Evolutionary conservation across 2,113 vertebrate species (phyloP), one percentile per base, ranked within the genome.

Genomic region (Podarcis cretensis): DNA sequence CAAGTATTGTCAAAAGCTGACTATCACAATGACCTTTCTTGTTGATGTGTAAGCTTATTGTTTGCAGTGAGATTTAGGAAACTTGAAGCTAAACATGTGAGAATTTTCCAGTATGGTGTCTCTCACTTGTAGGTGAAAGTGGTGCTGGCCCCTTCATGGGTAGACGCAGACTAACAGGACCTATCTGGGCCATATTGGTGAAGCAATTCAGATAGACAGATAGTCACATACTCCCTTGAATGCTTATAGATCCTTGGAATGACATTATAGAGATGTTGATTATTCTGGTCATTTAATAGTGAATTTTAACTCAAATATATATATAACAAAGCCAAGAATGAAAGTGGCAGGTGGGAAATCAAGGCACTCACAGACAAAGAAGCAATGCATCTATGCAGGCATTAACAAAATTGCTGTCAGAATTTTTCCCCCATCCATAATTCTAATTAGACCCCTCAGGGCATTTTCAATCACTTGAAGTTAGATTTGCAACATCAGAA

Each of bases 401-500:
- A 87, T 87, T 81, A 35, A 71, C 65, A 69, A 79, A 86, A 82
- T 57, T 27, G 71, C 79, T 83, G 43, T 76, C 43, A 68, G 84
- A 90, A 59, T 54, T 76, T 57, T 59, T 43, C 48, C 54, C 69
- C 59, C 71, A 35, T 78, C 4, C 69, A 65, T 75, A 71, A 85
- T 89, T 59, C 43, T 30, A 89, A 91, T 40, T 87, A 92, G 86
- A 87, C 84, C 87, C 82, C 73, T 57, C 54, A 18, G 78, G 37
- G 27, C 48, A 89, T 66, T 37, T 57, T 16, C 83, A 81, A 13
- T 86, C 16, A 81, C 78, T 32, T 3, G 74, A 87, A 69, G 77
- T 85, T 43, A 81, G 30, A 71, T 83, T 87, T 92, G 37, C 73
- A 63, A 82, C 75, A 83, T 85, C 20, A 74, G 40, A 66, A 83